These are phyloP conservation scores for Drosophila nigritarsus DNA, from an alignment of 2,888 invertebrate genomes.

Conservation along the genomic window DNA sequence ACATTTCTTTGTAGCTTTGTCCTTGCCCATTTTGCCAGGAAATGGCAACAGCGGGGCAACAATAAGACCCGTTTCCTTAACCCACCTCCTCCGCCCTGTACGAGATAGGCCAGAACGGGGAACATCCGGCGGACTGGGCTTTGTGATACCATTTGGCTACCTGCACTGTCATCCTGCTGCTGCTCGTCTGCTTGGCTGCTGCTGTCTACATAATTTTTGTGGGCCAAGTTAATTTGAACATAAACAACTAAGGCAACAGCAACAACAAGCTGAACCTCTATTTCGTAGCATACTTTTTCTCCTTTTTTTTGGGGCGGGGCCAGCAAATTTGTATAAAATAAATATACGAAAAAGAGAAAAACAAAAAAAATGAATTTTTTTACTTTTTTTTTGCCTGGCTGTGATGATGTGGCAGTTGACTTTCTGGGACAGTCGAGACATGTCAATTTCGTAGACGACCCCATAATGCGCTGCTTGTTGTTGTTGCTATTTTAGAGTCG, in stretches of 20 bases:
- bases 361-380: too few relatives aligned
- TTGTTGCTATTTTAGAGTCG: constrained; percentile 9
- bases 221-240: constrained; percentile 72
- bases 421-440: constrained; percentile 57
- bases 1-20: constrained; percentile 69
- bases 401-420: constrained; percentile 75
- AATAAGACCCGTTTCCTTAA: constrained; percentile 16
- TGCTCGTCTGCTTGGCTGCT: constrained; percentile 2
- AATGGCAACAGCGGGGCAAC: constrained; percentile 35
- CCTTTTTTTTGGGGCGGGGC: constrained; percentile 17
- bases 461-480: constrained; percentile 25
- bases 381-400: constrained; percentile 44
- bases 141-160: constrained; percentile 42
- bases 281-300: constrained; percentile 44
- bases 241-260: constrained; percentile 46
- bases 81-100: neutral
- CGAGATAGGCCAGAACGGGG: constrained; percentile 10
- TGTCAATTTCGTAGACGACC: constrained; percentile 63
- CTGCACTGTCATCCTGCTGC: constrained; percentile 60
- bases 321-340: constrained; percentile 49
- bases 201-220: constrained; percentile 42
- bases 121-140: constrained; percentile 20
- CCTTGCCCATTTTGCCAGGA: constrained; percentile 38
- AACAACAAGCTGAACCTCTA: constrained; percentile 12
- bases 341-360: constrained; percentile 22